Base-by-base conservation (phyloP, 2,113 vertebrate species). In the Muntiacus reevesi region DNA sequence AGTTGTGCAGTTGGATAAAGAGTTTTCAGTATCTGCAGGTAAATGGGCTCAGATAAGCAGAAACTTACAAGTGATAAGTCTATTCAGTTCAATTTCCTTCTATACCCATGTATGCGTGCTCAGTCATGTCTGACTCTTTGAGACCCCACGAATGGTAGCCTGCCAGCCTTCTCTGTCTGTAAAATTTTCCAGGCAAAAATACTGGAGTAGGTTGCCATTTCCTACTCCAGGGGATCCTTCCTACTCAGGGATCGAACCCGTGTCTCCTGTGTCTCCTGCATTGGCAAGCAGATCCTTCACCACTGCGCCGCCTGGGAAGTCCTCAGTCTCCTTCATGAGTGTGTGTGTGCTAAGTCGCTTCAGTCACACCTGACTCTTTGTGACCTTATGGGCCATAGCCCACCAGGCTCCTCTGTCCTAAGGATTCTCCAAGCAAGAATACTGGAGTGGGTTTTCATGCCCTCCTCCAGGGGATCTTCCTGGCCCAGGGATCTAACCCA, bases 221-320 rank as follows among this genome's bases (percentile, higher is more conserved):
- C 71, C 36, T 76, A 7, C 23, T 76, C 71, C 12, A 76, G 3
- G 21, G 23, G 23, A 27, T 76, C 23, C 23, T 76, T 40, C 23
- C 36, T 40, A 4, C 36, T 76, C 36, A 43, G 71, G 36, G 36
- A 25, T 76, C 1, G 1, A 76, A 27, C 6, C 6, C 1, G 0
- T 0, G 1, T 76, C 71, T 76, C 36, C 71, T 76, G 23, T 2
- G 36, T 76, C 36, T 13, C 67, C 21, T 74, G 67, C 36, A 25
- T 0, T 74, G 36, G 21, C 67, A 74, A 23, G 36, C 36, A 40
- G 1, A 40, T 76, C 11, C 71, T 27, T 76, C 14, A 76, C 71
- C 36, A n/a, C 21, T 43, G 36, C 0, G 1, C 71, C 2, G 0
- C 71, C 71, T 27, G 36, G 21, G 71, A 74, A 43, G 71, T 43